A percentile compares a stretch with the other conserved stretches of the same genome.
phyloP scores from a whole-genome alignment of 2,888 invertebrate genomes.

The Lycia hirtaria region DNA sequence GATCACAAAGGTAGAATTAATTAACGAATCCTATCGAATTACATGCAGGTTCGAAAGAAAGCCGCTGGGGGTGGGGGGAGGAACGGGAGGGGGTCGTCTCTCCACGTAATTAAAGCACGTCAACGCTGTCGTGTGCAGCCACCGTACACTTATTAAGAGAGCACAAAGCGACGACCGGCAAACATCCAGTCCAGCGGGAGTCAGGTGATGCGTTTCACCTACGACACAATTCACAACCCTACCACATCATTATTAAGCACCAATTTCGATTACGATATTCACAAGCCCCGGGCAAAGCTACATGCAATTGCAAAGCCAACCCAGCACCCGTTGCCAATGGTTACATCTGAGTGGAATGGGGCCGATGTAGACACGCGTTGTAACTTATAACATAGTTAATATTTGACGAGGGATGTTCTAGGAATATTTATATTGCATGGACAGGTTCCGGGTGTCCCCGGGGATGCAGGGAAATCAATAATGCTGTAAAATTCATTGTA shows the following conservation, averaged over 20 bases:
- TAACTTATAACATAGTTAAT: slow-evolving; percentile 62
- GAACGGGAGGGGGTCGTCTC: slow-evolving; percentile 48
- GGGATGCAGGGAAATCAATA: slow-evolving; percentile 56
- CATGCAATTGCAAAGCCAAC: slow-evolving; percentile 52
- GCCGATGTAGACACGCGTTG: slow-evolving; percentile 54
- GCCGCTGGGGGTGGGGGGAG: slow-evolving; percentile 7
- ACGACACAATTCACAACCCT: slow-evolving; percentile 49
- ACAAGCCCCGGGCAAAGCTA: slow-evolving; percentile 48
- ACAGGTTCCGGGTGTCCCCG: slow-evolving; percentile 51
- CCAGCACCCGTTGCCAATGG: slow-evolving; percentile 60
- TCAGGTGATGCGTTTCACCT: slow-evolving; percentile 65
- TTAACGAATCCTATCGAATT: slow-evolving; percentile 64
- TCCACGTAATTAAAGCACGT: slow-evolving; percentile 63
- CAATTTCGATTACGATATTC: slow-evolving; percentile 22
- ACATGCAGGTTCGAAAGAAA: slow-evolving; percentile 44
- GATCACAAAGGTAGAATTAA: slow-evolving; percentile 65
- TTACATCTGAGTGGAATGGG: slow-evolving; percentile 54
- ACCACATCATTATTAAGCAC: slow-evolving; percentile 31
- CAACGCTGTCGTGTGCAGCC: slow-evolving; percentile 60
- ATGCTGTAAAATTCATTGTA: slow-evolving; percentile 45
- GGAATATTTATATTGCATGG: slow-evolving; percentile 59
- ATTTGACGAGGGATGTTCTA: slow-evolving; percentile 64
- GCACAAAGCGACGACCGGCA: slow-evolving; percentile 57
- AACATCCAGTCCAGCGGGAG: slow-evolving; percentile 50
- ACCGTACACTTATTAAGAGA: slow-evolving; percentile 51